Conservation (phyloP, 2,797 vertebrate genomes). For the Sebastes oblongus region DNA sequence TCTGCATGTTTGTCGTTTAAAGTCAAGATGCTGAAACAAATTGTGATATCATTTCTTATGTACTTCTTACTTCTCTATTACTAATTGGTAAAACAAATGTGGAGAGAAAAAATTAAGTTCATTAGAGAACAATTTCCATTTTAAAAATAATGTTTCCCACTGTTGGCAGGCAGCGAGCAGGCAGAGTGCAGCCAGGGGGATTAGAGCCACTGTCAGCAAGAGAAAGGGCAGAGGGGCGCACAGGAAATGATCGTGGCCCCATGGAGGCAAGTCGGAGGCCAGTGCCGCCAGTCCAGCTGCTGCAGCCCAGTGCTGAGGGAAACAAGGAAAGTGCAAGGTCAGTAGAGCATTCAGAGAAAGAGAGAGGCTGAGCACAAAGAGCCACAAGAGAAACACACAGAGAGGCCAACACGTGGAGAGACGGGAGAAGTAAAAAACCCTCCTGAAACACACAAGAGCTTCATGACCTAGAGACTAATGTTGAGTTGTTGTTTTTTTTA, state of each 20-base stretch:
- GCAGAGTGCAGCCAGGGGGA: conserved; percentile 58
- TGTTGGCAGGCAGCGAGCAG: conserved; percentile 33
- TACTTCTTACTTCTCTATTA: neutral
- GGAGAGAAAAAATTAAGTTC: neutral
- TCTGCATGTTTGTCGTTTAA: neutral
- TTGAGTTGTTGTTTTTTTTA: neutral
- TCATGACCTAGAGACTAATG: neutral
- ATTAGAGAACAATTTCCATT: conserved; percentile 14
- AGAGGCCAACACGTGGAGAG: conserved; percentile 27
- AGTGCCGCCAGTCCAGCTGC: conserved; percentile 64
- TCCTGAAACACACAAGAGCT: neutral
- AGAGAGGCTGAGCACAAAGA: conserved; percentile 47
- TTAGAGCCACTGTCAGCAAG: conserved; percentile 75
- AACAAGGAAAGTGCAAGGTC: conserved; percentile 70
- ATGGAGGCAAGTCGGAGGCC: conserved; percentile 69
- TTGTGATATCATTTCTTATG: conserved; percentile 13
- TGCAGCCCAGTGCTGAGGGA: conserved; percentile 49
- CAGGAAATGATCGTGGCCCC: conserved; percentile 78
- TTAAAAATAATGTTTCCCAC: conserved; percentile 10
- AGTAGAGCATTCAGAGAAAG: conserved; percentile 55
- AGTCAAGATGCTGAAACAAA: conserved; percentile 1
- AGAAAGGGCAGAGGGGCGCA: conserved; percentile 72
- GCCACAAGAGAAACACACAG: conserved; percentile 31
- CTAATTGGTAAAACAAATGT: neutral
- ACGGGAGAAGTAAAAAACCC: conserved; percentile 23